phyloP scores from a whole-genome alignment of 2,113 vertebrate genomes.

The Tragelaphus strepsiceros region DNA sequence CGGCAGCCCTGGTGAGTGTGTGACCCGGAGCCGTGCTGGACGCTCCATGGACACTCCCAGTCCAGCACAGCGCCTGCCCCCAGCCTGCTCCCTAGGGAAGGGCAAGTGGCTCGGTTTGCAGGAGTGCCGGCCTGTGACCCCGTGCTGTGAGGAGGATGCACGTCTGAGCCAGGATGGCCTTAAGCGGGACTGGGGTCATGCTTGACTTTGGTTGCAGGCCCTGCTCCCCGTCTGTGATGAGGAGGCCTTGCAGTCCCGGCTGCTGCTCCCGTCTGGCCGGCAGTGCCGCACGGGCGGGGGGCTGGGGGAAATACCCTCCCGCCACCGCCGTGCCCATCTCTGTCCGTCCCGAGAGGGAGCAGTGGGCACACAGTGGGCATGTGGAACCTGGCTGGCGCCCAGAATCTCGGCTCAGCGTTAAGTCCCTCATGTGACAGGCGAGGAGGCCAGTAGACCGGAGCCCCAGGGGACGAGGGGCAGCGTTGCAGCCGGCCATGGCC shows the following conservation, averaged over 20 bases:
- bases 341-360: not conserved
- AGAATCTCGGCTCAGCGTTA: not conserved
- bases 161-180: not conserved
- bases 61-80: rapidly evolving
- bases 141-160: rapidly evolving
- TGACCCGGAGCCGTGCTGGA: rapidly evolving
- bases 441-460: not conserved
- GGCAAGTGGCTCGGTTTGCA: rapidly evolving
- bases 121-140: not conserved
- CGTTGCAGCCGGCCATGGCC: rapidly evolving
- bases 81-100: not conserved
- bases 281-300: rapidly evolving
- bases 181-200: no score
- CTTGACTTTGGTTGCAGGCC: rapidly evolving
- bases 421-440: not conserved
- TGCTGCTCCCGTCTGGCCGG: not conserved
- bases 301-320: not conserved
- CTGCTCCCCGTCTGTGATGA: rapidly evolving
- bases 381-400: not conserved
- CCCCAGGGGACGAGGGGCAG: not conserved
- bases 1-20: not conserved
- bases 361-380: not conserved
- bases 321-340: not conserved
- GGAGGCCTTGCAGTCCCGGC: rapidly evolving
- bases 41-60: not conserved